Percentiles rank a stretch among this genome's conserved stretches.
phyloP scores from a whole-genome alignment of 2,888 invertebrate genomes.

The Hemithea aestivaria region DNA sequence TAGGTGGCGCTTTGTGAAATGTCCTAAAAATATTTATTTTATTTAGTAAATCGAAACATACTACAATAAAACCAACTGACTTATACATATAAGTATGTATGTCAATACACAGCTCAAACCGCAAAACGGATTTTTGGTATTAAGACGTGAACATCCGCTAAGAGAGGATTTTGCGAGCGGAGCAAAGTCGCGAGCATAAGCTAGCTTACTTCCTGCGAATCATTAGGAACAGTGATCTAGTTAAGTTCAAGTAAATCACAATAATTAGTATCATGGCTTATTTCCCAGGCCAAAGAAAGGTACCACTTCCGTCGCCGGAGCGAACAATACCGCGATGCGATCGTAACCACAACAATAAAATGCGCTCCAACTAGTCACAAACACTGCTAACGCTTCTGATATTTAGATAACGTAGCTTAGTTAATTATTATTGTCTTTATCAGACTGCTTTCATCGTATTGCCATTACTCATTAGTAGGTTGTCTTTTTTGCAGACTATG shows the following conservation, averaged over 20 bases:
- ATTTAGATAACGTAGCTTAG: conserved; percentile 17
- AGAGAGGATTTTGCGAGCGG: no score
- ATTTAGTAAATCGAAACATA: no score
- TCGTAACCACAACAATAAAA: conserved; percentile 28
- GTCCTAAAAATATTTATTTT: no score
- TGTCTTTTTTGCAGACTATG: neutral
- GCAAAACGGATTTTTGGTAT: no score
- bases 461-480: conserved; percentile 3
- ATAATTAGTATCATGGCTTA: conserved; percentile 41
- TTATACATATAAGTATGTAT: no score
- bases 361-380: conserved; percentile 18
- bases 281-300: conserved; percentile 70
- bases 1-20: no score
- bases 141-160: no score
- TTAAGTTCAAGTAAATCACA: conserved; percentile 28
- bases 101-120: no score
- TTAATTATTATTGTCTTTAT: conserved; percentile 25
- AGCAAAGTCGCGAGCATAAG: no score
- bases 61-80: no score
- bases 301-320: conserved; percentile 47
- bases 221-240: conserved; percentile 17
- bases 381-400: conserved; percentile 18
- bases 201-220: no score
- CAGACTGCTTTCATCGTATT: conserved; percentile 21
- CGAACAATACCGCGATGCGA: conserved; percentile 49